phyloP scores from a whole-genome alignment of 2,888 invertebrate species.

The Macropis europaea region DNA sequence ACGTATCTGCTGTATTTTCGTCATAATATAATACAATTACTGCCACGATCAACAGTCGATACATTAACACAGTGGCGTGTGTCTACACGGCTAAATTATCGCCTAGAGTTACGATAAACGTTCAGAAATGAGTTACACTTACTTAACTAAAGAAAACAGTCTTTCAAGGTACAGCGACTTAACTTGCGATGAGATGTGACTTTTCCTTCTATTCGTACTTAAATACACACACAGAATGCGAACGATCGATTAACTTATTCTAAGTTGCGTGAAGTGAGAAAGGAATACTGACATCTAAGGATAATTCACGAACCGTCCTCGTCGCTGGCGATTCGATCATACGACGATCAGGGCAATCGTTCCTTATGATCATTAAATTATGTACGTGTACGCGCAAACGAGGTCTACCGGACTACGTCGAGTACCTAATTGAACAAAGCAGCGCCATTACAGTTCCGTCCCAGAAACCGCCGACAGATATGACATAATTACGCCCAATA shows the following conservation, averaged over 20 bases:
- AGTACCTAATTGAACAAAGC: conserved; percentile 5
- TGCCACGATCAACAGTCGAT: conserved; percentile 49
- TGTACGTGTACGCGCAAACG: conserved; percentile 7
- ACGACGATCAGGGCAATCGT: neutral
- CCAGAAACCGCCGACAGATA: conserved; percentile 27
- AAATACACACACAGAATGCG: conserved; percentile 10
- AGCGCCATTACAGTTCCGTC: conserved; percentile 11
- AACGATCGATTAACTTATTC: conserved; percentile 39
- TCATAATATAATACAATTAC: conserved; percentile 61
- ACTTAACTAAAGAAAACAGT: conserved; percentile 64
- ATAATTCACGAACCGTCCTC: conserved; percentile 36
- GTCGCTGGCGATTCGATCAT: neutral
- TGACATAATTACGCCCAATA: conserved; percentile 9
- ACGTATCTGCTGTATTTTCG: conserved; percentile 62
- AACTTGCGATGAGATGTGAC: conserved; percentile 30
- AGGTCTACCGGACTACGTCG: conserved; percentile 23
- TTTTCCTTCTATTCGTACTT: conserved; percentile 6
- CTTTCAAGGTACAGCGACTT: conserved; percentile 58
- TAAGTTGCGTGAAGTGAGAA: conserved; percentile 46
- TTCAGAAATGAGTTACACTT: conserved; percentile 21
- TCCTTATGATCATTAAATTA: conserved; percentile 19
- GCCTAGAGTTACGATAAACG: conserved; percentile 41
- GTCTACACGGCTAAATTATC: conserved; percentile 42
- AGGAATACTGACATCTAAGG: conserved; percentile 57
- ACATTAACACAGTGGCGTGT: conserved; percentile 41